A percentile compares a stretch with the other conserved stretches of the same genome.
These are phyloP conservation scores for Squalus acanthias DNA, from an alignment of 2,797 vertebrate genomes.

Conservation along the genomic window DNA sequence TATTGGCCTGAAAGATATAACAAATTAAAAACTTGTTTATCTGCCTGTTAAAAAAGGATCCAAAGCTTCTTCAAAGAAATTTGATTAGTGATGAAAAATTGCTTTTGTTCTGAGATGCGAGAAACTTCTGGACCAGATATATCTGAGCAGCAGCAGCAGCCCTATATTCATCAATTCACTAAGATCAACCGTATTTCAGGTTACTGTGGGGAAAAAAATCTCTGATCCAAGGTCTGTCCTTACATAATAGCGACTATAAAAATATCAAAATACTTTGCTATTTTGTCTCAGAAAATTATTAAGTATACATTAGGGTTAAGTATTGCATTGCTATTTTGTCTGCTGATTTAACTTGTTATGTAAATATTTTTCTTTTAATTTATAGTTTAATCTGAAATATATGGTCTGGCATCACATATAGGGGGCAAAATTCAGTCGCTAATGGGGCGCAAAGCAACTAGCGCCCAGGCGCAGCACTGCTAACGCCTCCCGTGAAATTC, in stretches of 20 bases:
- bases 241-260: neutral
- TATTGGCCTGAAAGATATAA: no score
- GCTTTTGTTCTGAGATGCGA: neutral
- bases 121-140: neutral
- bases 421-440: no score
- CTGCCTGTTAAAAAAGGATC: neutral
- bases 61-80: neutral
- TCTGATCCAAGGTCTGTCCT: neutral
- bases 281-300: neutral
- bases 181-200: neutral
- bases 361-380: neutral
- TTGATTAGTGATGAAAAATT: neutral
- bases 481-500: no score
- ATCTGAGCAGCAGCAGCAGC: neutral
- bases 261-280: neutral
- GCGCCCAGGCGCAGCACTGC: no score
- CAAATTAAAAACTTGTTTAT: neutral
- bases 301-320: neutral
- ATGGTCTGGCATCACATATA: neutral
- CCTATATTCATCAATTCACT: neutral
- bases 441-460: no score
- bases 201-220: neutral
- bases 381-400: neutral
- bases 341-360: neutral
- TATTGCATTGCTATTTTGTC: neutral